Percentiles rank a stretch among this genome's conserved stretches.
Conservation (phyloP, 2,113 vertebrate genomes). For the Micromys minutus region DNA sequence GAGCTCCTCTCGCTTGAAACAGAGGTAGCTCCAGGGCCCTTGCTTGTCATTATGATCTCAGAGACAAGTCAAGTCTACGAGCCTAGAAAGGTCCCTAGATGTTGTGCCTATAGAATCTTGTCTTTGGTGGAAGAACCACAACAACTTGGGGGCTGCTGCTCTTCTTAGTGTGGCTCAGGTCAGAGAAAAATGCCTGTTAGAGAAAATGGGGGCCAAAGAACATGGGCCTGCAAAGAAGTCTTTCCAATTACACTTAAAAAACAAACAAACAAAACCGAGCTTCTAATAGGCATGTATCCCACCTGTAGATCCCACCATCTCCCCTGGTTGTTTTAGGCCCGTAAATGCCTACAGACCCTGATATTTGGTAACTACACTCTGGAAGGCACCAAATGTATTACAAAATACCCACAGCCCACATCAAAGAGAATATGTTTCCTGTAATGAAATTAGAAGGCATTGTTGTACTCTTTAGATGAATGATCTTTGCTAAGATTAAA, state of each 20-base stretch:
- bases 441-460: background rate
- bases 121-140: background rate
- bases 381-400: background rate
- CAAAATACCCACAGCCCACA: background rate
- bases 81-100: background rate
- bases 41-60: background rate
- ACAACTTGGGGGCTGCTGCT: background rate
- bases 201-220: background rate
- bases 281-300: background rate
- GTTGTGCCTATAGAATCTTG: background rate
- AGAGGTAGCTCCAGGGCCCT: background rate
- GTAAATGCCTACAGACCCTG: background rate
- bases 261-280: background rate
- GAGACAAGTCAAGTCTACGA: background rate
- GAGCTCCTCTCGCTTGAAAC: background rate
- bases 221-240: background rate
- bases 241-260: background rate
- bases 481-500: slow-evolving; percentile 66
- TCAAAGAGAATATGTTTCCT: background rate
- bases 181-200: background rate
- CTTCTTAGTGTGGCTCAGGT: background rate
- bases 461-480: slow-evolving; percentile 22
- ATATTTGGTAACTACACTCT: background rate
- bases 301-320: background rate
- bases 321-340: background rate